Conservation (phyloP, 2,888 invertebrate genomes). For the Timandra comae region DNA sequence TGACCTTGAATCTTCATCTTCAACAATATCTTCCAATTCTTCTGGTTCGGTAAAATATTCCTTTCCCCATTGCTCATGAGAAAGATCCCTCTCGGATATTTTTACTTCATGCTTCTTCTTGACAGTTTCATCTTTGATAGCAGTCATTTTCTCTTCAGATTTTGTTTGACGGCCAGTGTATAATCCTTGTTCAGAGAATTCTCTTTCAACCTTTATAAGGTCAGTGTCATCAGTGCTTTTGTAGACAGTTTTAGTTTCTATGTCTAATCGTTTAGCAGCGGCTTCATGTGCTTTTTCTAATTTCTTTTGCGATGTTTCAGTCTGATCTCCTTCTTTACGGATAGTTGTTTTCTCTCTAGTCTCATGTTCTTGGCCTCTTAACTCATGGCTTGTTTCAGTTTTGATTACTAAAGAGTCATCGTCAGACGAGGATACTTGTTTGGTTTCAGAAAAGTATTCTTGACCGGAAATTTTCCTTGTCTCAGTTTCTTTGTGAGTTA, state of each 20-base stretch:
- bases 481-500: conserved; percentile 73
- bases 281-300: conserved; percentile 73
- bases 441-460: conserved; percentile 66
- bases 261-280: conserved; percentile 61
- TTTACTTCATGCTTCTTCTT: conserved; percentile 70
- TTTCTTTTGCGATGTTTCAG: conserved; percentile 70
- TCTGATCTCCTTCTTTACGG: conserved; percentile 63
- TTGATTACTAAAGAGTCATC: conserved; percentile 68
- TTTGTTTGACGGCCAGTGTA: conserved; percentile 65
- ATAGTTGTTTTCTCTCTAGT: conserved; percentile 66
- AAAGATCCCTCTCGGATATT: conserved; percentile 70
- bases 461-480: conserved; percentile 69
- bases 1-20: conserved; percentile 56
- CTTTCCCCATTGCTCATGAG: conserved; percentile 73
- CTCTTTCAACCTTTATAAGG: conserved; percentile 57
- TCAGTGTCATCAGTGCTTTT: conserved; percentile 64
- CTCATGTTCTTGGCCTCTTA: conserved; percentile 69
- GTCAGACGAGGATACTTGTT: conserved; percentile 68
- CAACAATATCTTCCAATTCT: conserved; percentile 64
- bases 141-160: conserved; percentile 70
- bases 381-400: conserved; percentile 64
- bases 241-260: conserved; percentile 64
- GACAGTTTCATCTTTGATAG: conserved; percentile 65
- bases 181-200: conserved; percentile 65
- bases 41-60: conserved; percentile 72